These are phyloP conservation scores for Epinotia ramella DNA, from an alignment of 2,888 invertebrate genomes.

Conservation along the genomic window DNA sequence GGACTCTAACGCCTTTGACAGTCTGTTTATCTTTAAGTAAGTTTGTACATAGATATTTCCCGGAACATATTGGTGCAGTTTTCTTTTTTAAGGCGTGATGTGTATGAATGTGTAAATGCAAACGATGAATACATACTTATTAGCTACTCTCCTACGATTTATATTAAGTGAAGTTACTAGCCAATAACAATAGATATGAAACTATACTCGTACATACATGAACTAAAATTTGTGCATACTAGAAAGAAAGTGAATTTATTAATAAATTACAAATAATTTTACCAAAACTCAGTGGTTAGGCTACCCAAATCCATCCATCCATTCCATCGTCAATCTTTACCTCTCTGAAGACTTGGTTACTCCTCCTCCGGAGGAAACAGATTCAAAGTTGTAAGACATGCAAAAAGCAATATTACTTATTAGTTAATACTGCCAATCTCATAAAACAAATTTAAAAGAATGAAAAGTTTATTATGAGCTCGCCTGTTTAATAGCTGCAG, in stretches of 20 bases:
- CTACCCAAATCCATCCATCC: slow-evolving; percentile 28
- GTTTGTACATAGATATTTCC: no score
- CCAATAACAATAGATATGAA: neutral
- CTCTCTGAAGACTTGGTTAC: slow-evolving; percentile 87
- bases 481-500: neutral
- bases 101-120: no score
- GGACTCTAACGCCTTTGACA: no score
- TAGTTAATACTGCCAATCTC: slow-evolving; percentile 61
- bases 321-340: slow-evolving; percentile 61
- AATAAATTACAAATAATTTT: slow-evolving; percentile 12
- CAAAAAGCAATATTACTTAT: slow-evolving; percentile 85
- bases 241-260: slow-evolving; percentile 15
- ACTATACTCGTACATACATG: slow-evolving; percentile 4
- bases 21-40: no score
- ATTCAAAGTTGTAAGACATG: slow-evolving; percentile 90
- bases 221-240: slow-evolving; percentile 8
- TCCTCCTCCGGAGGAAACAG: slow-evolving; percentile 88
- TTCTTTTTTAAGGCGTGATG: no score
- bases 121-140: no score
- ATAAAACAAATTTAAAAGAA: slow-evolving; percentile 35
- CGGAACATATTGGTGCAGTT: no score
- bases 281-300: slow-evolving; percentile 13
- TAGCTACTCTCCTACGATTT: neutral
- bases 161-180: neutral
- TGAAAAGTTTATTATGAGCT: slow-evolving; percentile 17